Conservation (phyloP, 2,888 invertebrate genomes). For the Cactoblastis cactorum region DNA sequence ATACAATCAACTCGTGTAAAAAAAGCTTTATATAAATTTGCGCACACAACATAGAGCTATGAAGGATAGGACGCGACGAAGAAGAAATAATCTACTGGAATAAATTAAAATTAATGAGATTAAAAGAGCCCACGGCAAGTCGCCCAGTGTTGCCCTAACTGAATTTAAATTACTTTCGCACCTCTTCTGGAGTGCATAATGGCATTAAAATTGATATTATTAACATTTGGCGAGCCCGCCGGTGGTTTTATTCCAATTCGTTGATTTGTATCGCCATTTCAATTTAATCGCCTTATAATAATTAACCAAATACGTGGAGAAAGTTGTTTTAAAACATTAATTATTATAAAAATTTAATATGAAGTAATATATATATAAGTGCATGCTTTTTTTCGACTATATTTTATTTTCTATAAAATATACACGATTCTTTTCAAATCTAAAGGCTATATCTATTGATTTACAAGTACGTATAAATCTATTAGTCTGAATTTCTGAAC, state of each 20-base stretch:
- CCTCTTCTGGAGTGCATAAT: slow-evolving; percentile 72
- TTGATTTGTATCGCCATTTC: slow-evolving; percentile 16
- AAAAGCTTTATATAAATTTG: not conserved
- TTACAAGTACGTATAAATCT: too few relatives aligned
- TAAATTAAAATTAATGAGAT: slow-evolving; percentile 78
- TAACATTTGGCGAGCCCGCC: slow-evolving; percentile 34
- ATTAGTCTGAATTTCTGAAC: too few relatives aligned
- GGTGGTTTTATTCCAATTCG: slow-evolving; percentile 18
- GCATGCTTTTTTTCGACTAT: too few relatives aligned
- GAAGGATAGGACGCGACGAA: slow-evolving; percentile 53
- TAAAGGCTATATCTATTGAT: too few relatives aligned
- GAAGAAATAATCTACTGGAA: slow-evolving; percentile 67
- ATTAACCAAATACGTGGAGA: too few relatives aligned
- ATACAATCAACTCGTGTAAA: too few relatives aligned
- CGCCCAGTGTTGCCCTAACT: slow-evolving; percentile 52
- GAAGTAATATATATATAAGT: too few relatives aligned
- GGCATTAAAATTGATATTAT: slow-evolving; percentile 64
- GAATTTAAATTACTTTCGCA: slow-evolving; percentile 72
- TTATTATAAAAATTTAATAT: too few relatives aligned
- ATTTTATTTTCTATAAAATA: too few relatives aligned
- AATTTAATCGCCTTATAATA: slow-evolving; percentile 6
- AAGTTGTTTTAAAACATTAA: too few relatives aligned
- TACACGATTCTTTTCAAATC: too few relatives aligned
- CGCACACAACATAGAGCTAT: slow-evolving; percentile 26
- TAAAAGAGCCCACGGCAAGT: slow-evolving; percentile 59